Evolutionary conservation across 2,113 vertebrate genomes (phyloP), one percentile per base, ranked within the genome.

Genomic region (Nothoprocta perdicaria): DNA sequence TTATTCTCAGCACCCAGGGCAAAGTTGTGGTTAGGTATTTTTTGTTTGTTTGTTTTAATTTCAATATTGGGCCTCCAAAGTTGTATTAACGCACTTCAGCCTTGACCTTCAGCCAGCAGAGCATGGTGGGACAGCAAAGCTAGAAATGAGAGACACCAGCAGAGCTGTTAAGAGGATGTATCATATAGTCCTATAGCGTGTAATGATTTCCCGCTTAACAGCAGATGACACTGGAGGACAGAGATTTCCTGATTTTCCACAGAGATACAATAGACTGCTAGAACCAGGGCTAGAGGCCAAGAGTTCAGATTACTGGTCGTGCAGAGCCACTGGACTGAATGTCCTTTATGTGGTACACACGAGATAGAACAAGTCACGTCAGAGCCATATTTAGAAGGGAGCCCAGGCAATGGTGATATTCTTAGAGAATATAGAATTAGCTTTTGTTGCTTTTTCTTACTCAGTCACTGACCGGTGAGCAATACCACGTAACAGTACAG

Each of bases 371-470:
- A 67, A 57, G 65, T 60, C 33, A 65, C 10, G 50, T 73, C 38
- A 69, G 82, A 92, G 29, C 14, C 16, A 2, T 26, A 14, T 72
- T 91, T 88, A 77, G 67, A 74, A 88, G 33, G 23, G 31, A 31
- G 27, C 31, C 33, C 80, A 72, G 76, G 55, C 48, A 91, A 79
- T 31, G 2, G 6, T 61, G 33, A 6, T 73, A 24, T 83, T 90
- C 57, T 83, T 40, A 65, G 53, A 53, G 16, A 74, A 52, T n/a
- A 19, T 24, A 61, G 53, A 86, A 81, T 80, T 89, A 48, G 19
- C n/a, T 89, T 85, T 41, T 92, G 13, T 71, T 81, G 41, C 15
- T 19, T 89, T 92, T 94, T 81, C 43, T 80, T 84, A 38, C 53
- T 38, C 40, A 92, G 83, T 76, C 38, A 21, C 46, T 60, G 52